A percentile compares a stretch with the other conserved stretches of the same genome.
These are phyloP conservation scores for Rattus rattus DNA, from an alignment of 2,113 vertebrate genomes.

Conservation along the genomic window DNA sequence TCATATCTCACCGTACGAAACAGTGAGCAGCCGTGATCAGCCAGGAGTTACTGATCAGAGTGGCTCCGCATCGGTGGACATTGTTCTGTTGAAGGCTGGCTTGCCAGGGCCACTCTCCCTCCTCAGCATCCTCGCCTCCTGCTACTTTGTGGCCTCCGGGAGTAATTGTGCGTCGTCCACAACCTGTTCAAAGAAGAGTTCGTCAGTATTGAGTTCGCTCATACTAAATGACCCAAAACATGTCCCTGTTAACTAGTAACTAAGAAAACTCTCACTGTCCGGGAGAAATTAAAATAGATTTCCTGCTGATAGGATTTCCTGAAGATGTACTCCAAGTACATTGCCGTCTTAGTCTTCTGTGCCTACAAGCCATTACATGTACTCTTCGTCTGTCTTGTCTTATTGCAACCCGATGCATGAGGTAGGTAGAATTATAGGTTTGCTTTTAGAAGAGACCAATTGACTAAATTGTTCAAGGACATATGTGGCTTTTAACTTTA, in stretches of 20 bases:
- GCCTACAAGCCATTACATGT: not conserved
- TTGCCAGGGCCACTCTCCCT: slow-evolving; percentile 95
- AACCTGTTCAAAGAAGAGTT: slow-evolving; percentile 82
- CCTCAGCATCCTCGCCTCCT: slow-evolving; percentile 88
- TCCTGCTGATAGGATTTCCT: slow-evolving; percentile 21
- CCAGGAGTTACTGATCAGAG: slow-evolving; percentile 92
- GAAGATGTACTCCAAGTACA: slow-evolving; percentile 14
- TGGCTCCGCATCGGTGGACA: slow-evolving; percentile 92
- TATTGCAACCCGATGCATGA: not conserved
- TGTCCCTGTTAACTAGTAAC: slow-evolving; percentile 1
- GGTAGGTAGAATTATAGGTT: slow-evolving; percentile 5
- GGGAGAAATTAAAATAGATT: not conserved
- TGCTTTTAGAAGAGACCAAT: not conserved
- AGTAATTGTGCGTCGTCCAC: slow-evolving; percentile 83
- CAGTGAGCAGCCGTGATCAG: slow-evolving; percentile 96
- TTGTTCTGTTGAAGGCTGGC: slow-evolving; percentile 91
- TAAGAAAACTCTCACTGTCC: slow-evolving; percentile 11
- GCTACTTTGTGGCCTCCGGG: slow-evolving; percentile 85
- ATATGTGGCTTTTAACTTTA: slow-evolving; percentile 4
- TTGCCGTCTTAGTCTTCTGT: not conserved
- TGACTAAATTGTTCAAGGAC: not conserved
- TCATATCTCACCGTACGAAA: slow-evolving; percentile 87
- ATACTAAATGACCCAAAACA: not conserved
- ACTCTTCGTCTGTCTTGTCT: not conserved
- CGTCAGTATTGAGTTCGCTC: not conserved